Evolutionary conservation across 2,888 invertebrate genomes (phyloP), one percentile per base, ranked within the genome.

Genomic region (Drosophila setosimentum): DNA sequence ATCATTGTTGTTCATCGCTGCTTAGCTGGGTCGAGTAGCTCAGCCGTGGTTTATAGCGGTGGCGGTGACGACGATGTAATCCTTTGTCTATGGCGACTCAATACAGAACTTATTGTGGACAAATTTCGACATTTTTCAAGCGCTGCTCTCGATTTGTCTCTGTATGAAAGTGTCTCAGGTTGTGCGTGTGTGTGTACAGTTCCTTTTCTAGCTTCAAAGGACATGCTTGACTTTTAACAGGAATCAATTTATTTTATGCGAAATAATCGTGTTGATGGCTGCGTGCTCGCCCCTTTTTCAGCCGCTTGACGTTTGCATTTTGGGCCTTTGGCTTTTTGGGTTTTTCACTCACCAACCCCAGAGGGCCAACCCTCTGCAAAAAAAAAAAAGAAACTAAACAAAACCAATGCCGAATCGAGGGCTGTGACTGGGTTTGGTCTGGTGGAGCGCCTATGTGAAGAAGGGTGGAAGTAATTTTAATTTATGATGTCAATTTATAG

Each of bases 391-490:
- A 4, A 24, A 24, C 45, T 24, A 45, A 45, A 24, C 18, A 60
- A 62, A 58, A 49, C 61, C 70, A 65, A 60, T 68, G 75, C 70
- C 58, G 72, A 60, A 57, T 66, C 74, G 68, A 83, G 76, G 83
- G 88, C 83, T 78, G 76, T 82, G 78, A 80, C 75, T 75, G 86
- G 83, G 78, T 75, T 85, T 78, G 76, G 66, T 61, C 67, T 71
- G 76, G 67, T 76, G 79, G 75, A 76, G 81, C 73, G 89, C 90
- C 86, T 78, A 91, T 91, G 91, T 91, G 91, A 89, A 92, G 92
- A 92, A 91, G 92, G 93, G 90, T 93, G 92, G 92, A 92, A 92
- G 91, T 92, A 92, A 92, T 92, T 91, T 91, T 91, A 91, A 93
- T 93, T 93, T 93, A 92, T 93, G 91, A 87, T 90, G 81, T 89